Evolutionary conservation across 2,113 vertebrate species (phyloP).

Genomic region (Odontesthes bonariensis): DNA sequence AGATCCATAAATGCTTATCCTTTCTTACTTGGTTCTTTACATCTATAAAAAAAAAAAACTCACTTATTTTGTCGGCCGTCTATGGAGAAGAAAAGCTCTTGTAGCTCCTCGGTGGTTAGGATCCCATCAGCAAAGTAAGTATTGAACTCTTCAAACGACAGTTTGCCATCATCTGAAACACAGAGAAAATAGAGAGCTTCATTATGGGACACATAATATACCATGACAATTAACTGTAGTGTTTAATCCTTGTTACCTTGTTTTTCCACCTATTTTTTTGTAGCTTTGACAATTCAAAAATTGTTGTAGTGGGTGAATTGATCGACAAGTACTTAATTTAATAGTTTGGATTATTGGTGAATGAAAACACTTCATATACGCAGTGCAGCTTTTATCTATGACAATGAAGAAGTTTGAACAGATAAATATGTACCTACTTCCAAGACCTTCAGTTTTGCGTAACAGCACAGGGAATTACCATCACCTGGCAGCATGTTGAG

Average conservation of each 20-base stretch:
- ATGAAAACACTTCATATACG: too few species aligned
- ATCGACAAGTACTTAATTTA: too few species aligned
- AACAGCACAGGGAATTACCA: too few species aligned
- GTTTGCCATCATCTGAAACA: slow-evolving; percentile 92
- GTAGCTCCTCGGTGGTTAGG: slow-evolving; percentile 91
- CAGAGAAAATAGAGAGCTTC: not conserved
- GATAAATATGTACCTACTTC: too few species aligned
- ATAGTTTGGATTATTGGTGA: too few species aligned
- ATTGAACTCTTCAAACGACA: slow-evolving; percentile 98
- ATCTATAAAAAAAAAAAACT: slow-evolving; percentile 56
- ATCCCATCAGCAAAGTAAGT: slow-evolving; percentile 94
- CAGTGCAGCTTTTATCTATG: too few species aligned
- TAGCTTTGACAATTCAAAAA: not conserved
- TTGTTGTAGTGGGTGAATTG: not conserved
- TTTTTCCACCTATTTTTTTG: not conserved
- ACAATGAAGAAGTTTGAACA: too few species aligned
- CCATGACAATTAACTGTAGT: too few species aligned
- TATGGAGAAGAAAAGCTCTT: slow-evolving; percentile 92
- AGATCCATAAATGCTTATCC: not conserved
- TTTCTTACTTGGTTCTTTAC: not conserved
- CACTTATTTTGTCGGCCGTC: slow-evolving; percentile 91
- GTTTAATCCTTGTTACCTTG: not conserved
- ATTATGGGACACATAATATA: not conserved
- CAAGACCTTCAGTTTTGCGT: too few species aligned
- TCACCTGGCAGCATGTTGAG: too few species aligned